Conservation (phyloP, 2,888 invertebrate species). For the Digitonthophagus gazella region DNA sequence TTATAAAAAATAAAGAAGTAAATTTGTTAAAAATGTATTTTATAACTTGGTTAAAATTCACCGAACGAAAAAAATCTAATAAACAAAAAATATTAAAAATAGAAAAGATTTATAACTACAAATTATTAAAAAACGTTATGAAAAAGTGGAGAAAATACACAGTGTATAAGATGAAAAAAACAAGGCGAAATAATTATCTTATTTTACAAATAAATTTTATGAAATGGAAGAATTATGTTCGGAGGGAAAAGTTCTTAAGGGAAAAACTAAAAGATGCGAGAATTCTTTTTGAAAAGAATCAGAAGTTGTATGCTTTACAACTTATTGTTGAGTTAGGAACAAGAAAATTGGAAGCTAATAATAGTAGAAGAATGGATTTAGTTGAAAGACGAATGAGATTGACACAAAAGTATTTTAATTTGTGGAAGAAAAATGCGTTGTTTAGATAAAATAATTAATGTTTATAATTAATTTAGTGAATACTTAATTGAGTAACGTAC, state of each 20-base stretch:
- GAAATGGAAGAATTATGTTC: slow-evolving; percentile 29
- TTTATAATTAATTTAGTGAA: background rate
- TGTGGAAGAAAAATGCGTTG: slow-evolving; percentile 39
- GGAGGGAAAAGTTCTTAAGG: slow-evolving; percentile 28
- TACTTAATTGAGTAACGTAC: too few species aligned
- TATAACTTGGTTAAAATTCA: background rate
- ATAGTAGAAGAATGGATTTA: slow-evolving; percentile 27
- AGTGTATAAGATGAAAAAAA: background rate
- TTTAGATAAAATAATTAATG: background rate
- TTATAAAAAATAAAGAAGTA: slow-evolving; percentile 21
- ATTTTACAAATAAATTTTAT: slow-evolving; percentile 18
- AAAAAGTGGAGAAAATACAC: background rate
- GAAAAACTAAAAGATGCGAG: slow-evolving; percentile 34
- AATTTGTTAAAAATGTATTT: background rate
- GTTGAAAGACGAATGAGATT: slow-evolving; percentile 34
- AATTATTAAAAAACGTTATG: slow-evolving; percentile 17
- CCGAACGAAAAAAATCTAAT: background rate
- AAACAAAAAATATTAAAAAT: background rate
- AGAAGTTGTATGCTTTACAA: slow-evolving; percentile 34
- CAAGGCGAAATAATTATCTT: background rate
- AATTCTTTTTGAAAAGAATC: slow-evolving; percentile 33
- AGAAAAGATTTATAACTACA: slow-evolving; percentile 13
- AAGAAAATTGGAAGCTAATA: slow-evolving; percentile 31
- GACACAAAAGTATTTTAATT: slow-evolving; percentile 39
- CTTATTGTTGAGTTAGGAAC: slow-evolving; percentile 36